Conservation (phyloP, 2,113 vertebrate species). For the Manacus vitellinus region DNA sequence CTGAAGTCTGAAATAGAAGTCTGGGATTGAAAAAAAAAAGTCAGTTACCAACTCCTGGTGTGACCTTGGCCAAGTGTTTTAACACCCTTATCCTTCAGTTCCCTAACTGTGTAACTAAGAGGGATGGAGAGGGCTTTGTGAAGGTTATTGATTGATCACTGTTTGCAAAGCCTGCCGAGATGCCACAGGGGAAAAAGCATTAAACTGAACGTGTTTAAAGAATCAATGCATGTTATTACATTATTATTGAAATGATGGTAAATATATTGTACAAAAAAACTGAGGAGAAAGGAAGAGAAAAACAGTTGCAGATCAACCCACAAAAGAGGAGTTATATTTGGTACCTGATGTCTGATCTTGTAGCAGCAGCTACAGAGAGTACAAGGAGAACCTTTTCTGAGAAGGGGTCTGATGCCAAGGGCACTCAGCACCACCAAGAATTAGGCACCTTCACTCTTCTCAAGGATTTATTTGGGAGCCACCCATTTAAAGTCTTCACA, state of each 20-base stretch:
- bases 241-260: background rate
- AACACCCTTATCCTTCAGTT: background rate
- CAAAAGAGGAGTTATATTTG: background rate
- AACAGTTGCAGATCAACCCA: background rate
- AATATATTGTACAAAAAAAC: background rate
- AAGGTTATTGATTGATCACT: conserved; percentile 6
- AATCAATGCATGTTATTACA: background rate
- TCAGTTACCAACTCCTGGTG: background rate
- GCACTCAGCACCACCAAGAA: background rate
- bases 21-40: background rate
- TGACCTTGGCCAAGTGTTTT: conserved; percentile 11
- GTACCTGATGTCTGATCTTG: background rate
- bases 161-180: background rate
- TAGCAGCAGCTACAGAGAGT: background rate
- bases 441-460: background rate
- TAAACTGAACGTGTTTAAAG: background rate
- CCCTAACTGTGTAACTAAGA: background rate
- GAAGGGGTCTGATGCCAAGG: background rate
- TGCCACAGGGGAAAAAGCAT: conserved; percentile 17
- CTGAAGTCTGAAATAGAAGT: background rate
- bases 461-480: conserved; percentile 36
- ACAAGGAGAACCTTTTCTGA: background rate
- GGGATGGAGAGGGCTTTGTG: background rate
- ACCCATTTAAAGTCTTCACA: background rate
- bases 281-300: background rate